Base-by-base conservation (phyloP, 2,888 invertebrate genomes). In the Tigriopus californicus region DNA sequence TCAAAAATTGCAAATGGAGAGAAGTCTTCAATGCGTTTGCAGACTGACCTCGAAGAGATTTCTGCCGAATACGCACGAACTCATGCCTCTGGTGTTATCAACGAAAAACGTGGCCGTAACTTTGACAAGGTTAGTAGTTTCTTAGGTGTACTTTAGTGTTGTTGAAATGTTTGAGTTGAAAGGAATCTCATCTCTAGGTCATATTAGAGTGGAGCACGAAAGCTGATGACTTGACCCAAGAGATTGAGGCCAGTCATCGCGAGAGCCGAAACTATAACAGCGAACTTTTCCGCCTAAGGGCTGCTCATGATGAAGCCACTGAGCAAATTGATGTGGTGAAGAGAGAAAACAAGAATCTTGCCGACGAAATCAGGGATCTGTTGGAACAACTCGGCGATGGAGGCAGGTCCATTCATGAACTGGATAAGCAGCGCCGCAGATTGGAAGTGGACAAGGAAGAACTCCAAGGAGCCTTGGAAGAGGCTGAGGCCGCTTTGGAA, bases 151-250 rank as follows among this genome's bases (percentile, higher is more conserved):
- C 33, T 33, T 33, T 3, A 8, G 33, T 33, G 33, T 33, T 33
- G 33, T 33, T 33, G 33, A 33, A 33, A 33, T 33, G 33, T 8
- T 33, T 33, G 69, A 74, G 42, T 33, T 33, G 69, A 74, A 44
- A 76, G 77, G 66, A 70, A 72, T 54, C 72, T 75, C 62, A 70
- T 73, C 64, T 68, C 70, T 62, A 77, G 67, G 72, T 95, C 77
- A 88, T 98, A 73, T 85, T 90, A 67, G 97, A 98, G 83, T 98
- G 97, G 97, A 95, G 97, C 76, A 85, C 92, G 77, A 97, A 97
- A 81, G 89, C 68, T 63, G 92, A 95, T 70, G 97, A 97, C 74
- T 81, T 94, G 68, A 87, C 91, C 65, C 86, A 89, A 68, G 97
- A 98, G 75, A 82, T 98, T 65, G 98, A 98, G 71, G 92, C 91